phyloP scores from a whole-genome alignment of 2,113 vertebrate genomes.

The Halichoeres trimaculatus region DNA sequence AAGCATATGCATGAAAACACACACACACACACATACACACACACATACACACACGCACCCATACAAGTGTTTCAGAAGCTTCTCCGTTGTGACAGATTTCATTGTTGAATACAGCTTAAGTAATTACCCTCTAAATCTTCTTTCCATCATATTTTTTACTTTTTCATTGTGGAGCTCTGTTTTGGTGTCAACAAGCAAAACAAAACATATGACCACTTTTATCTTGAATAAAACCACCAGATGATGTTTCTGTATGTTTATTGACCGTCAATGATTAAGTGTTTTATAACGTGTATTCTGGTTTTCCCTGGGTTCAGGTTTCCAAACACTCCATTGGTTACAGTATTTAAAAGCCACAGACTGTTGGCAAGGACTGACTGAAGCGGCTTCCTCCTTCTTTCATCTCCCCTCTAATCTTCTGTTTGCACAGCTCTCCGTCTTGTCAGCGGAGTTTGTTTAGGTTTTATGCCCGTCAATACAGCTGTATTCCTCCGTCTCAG shows the following conservation, averaged over 20 bases:
- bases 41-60: neutral
- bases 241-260: neutral
- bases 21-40: neutral
- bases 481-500: conserved; percentile 56
- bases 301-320: conserved; percentile 11
- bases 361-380: conserved; percentile 57
- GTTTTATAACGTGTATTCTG: neutral
- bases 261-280: neutral
- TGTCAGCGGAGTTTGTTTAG: conserved; percentile 84
- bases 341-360: conserved; percentile 53
- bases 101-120: neutral
- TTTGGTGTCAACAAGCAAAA: neutral
- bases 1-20: neutral
- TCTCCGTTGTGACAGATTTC: neutral
- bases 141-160: too few species aligned
- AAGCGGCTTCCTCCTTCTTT: conserved; percentile 76
- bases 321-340: conserved; percentile 8
- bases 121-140: too few species aligned
- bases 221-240: too few species aligned
- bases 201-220: too few species aligned
- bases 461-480: conserved; percentile 72
- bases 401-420: conserved; percentile 82
- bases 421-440: conserved; percentile 82
- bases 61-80: neutral
- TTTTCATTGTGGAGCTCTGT: neutral